These are phyloP conservation scores for Manis crassicaudata DNA, from an alignment of 2,797 vertebrate species.

Conservation along the genomic window DNA sequence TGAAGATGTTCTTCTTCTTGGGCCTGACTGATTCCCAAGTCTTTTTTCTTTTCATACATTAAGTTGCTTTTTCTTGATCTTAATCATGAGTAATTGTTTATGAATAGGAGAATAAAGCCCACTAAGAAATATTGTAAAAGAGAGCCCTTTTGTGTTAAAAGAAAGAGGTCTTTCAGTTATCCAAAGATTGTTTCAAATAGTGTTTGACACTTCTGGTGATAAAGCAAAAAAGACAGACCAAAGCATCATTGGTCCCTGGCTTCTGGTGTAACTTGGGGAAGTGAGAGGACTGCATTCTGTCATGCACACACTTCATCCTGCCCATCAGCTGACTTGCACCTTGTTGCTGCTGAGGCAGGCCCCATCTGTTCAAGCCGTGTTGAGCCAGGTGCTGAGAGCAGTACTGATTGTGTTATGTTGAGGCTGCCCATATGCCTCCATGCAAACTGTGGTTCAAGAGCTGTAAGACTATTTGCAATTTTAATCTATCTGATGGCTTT, in stretches of 20 bases:
- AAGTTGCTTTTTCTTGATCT: conserved; percentile 23
- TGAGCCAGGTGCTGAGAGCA: conserved; percentile 51
- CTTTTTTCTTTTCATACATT: neutral
- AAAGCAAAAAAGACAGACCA: neutral
- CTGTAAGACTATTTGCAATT: conserved; percentile 61
- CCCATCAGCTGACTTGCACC: neutral
- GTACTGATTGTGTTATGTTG: conserved; percentile 3
- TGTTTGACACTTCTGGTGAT: neutral
- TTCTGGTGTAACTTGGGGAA: neutral
- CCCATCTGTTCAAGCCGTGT: conserved; percentile 11
- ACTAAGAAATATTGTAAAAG: conserved; percentile 5
- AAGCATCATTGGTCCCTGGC: neutral
- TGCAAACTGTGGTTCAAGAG: conserved; percentile 26
- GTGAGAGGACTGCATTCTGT: neutral
- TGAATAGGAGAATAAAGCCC: neutral
- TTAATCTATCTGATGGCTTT: conserved; percentile 58
- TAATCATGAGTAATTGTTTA: neutral
- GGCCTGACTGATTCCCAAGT: neutral
- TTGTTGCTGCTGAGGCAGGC: neutral
- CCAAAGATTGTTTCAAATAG: neutral
- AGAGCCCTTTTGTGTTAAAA: neutral
- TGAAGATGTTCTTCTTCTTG: neutral
- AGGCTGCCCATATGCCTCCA: conserved; percentile 44
- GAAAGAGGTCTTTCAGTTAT: neutral
- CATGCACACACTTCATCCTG: neutral